Evolutionary conservation across 2,113 vertebrate species (phyloP).

Genomic region (Apteryx owenii): DNA sequence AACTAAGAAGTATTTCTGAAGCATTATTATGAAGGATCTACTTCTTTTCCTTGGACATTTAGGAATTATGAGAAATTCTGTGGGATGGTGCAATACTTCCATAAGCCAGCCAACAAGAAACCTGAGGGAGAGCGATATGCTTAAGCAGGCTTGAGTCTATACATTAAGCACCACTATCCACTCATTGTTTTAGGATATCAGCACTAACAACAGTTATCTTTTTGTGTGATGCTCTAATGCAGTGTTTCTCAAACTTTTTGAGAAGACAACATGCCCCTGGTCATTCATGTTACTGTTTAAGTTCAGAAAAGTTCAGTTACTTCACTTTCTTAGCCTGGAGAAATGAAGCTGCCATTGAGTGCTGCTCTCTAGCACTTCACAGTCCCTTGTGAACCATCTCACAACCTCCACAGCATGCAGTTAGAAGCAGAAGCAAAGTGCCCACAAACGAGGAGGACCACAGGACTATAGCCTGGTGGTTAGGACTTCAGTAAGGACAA

Average conservation of each 20-base stretch:
- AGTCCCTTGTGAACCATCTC: not conserved
- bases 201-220: not conserved
- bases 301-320: not conserved
- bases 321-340: not conserved
- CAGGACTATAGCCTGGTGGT: not conserved
- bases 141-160: not conserved
- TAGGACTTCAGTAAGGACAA: not conserved
- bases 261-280: not conserved
- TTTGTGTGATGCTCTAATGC: not conserved
- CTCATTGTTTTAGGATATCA: not conserved
- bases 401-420: not conserved
- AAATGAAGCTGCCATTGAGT: not conserved
- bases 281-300: not conserved
- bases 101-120: not conserved
- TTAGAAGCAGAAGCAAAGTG: not conserved
- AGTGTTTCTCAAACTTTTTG: not conserved
- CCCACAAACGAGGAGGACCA: not conserved
- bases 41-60: not conserved
- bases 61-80: not conserved
- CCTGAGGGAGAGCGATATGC: not conserved
- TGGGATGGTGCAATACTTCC: not conserved
- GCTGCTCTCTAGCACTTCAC: not conserved
- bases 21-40: not conserved
- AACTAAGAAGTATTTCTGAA: not conserved
- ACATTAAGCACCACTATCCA: not conserved